Percentiles rank a stretch among this genome's conserved stretches.
These are phyloP conservation scores for Pogonognathellus flavescens DNA, from an alignment of 1,140 invertebrate species.

Conservation along the genomic window DNA sequence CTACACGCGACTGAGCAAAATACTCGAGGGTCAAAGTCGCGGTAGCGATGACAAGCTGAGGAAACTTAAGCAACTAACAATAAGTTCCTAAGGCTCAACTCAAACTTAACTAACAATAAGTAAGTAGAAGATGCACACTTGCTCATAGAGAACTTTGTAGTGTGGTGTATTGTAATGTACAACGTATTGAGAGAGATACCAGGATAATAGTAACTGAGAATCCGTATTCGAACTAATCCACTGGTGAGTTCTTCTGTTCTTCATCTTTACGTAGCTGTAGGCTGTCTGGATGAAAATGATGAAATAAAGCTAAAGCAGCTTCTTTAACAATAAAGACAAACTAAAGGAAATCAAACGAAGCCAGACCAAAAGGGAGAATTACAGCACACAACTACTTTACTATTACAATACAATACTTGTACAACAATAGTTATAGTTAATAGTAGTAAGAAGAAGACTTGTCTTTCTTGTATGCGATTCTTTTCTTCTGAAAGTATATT, in stretches of 20 bases:
- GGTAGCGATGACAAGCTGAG: constrained; percentile 46
- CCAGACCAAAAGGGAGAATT: not conserved
- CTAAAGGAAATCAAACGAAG: not conserved
- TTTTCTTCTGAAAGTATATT: not conserved
- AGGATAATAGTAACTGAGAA: too few relatives aligned
- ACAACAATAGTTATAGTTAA: not conserved
- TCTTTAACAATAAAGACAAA: not conserved
- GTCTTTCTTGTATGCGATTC: not conserved
- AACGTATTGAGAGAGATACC: too few relatives aligned
- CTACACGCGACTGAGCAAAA: constrained; percentile 61
- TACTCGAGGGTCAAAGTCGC: constrained; percentile 62
- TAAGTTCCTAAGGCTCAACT: constrained; percentile 29
- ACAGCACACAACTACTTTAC: too few relatives aligned
- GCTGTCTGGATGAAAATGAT: too few relatives aligned
- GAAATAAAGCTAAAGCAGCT: too few relatives aligned
- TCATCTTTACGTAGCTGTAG: too few relatives aligned
- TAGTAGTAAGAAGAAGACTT: constrained; percentile 1
- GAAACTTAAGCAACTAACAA: constrained; percentile 43
- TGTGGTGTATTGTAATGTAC: too few relatives aligned
- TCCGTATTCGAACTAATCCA: too few relatives aligned
- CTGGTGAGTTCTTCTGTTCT: too few relatives aligned
- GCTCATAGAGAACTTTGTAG: too few relatives aligned
- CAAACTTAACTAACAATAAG: not conserved
- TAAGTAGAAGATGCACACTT: too few relatives aligned
- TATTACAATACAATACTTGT: too few relatives aligned